Conservation (phyloP, 23 tunicate genomes). For the Halocynthia roretzi region DNA sequence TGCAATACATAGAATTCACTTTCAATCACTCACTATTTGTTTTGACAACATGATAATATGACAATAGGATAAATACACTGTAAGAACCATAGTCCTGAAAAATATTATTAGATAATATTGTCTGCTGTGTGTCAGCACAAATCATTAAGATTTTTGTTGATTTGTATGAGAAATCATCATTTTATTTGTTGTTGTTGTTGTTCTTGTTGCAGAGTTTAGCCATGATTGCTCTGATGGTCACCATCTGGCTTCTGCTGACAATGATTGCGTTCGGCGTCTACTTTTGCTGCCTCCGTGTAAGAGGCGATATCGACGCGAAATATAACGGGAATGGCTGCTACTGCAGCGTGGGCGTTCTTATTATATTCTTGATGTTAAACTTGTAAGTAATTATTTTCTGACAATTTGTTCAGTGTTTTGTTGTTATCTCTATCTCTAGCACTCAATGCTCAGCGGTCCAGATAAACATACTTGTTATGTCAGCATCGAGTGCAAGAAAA, state of each 20-base stretch:
- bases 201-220: conserved; percentile 46
- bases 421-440: background rate
- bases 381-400: conserved; percentile 26
- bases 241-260: conserved; percentile 29
- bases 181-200: background rate
- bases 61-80: too few species aligned
- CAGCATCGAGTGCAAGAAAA: too few species aligned
- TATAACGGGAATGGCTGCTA: conserved; percentile 52
- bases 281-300: conserved; percentile 51
- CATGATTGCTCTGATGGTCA: conserved; percentile 54
- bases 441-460: background rate
- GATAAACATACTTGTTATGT: too few species aligned
- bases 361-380: conserved; percentile 46
- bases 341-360: conserved; percentile 61
- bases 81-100: too few species aligned
- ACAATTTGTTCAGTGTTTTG: background rate
- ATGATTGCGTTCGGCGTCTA: conserved; percentile 60
- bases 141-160: background rate
- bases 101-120: too few species aligned
- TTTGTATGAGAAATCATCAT: background rate
- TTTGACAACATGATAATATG: too few species aligned
- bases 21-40: too few species aligned
- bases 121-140: too few species aligned
- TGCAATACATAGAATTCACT: too few species aligned
- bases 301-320: conserved; percentile 35